A percentile compares a stretch with the other conserved stretches of the same genome.
These are phyloP conservation scores for Caenorhabditis zanzibari DNA, from an alignment of 2,888 invertebrate species.

Conservation along the genomic window DNA sequence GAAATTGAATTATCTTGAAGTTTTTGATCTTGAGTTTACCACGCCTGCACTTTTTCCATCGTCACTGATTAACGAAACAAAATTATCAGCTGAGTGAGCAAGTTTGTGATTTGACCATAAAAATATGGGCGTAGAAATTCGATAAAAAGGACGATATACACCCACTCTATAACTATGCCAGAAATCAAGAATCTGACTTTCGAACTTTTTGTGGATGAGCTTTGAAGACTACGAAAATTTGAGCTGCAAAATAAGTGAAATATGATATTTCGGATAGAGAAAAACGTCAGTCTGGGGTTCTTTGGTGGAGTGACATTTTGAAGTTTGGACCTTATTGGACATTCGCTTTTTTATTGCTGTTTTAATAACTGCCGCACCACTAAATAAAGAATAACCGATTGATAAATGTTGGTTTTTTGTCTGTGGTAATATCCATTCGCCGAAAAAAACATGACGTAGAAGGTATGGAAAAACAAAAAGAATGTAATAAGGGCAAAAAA, in stretches of 20 bases:
- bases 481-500: no score
- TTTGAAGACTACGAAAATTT: background rate
- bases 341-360: background rate
- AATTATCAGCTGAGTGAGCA: conserved; percentile 51
- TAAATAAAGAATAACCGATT: background rate
- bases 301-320: conserved; percentile 3
- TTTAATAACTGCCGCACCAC: background rate
- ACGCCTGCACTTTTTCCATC: background rate
- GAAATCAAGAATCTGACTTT: background rate
- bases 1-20: background rate
- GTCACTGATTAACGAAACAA: conserved; percentile 21
- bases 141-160: conserved; percentile 14
- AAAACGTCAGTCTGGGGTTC: conserved; percentile 3
- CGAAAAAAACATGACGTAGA: conserved; percentile 23
- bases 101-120: conserved; percentile 41
- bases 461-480: background rate
- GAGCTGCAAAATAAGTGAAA: conserved; percentile 1
- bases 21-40: conserved; percentile 16
- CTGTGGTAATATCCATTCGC: conserved; percentile 3
- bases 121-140: conserved; percentile 27
- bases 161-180: background rate
- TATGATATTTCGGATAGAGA: background rate
- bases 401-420: background rate
- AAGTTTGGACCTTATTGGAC: background rate
- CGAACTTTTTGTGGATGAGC: background rate